These are phyloP conservation scores for Rotaria sp. DNA, from an alignment of 2,888 invertebrate genomes.

Conservation along the genomic window DNA sequence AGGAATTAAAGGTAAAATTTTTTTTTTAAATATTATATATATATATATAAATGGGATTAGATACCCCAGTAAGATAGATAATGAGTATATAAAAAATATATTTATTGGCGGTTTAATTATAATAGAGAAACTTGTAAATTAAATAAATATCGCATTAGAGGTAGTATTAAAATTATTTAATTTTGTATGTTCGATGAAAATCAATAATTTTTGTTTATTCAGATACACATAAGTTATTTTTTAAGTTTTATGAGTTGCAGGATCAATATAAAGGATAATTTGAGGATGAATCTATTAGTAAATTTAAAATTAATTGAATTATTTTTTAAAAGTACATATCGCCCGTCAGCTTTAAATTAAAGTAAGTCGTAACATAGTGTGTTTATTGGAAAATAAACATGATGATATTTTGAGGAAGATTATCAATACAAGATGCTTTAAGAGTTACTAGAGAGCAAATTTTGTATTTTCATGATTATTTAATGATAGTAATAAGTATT, in stretches of 20 bases:
- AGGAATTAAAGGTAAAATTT: background rate
- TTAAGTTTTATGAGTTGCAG: constrained; percentile 10
- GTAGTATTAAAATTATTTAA: background rate
- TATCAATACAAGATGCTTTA: constrained; percentile 46
- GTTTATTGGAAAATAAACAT: background rate
- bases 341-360: constrained; percentile 23
- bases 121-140: constrained; percentile 17
- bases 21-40: background rate
- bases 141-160: background rate
- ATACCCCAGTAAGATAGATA: background rate
- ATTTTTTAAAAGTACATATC: constrained; percentile 29
- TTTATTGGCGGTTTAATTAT: constrained; percentile 23
- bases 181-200: constrained; percentile 18
- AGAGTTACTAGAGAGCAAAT: constrained; percentile 47
- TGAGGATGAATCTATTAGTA: constrained; percentile 14
- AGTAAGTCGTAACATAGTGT: constrained; percentile 30
- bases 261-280: background rate
- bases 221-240: constrained; percentile 29
- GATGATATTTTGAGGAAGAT: constrained; percentile 45
- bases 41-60: background rate
- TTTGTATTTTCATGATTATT: constrained; percentile 48
- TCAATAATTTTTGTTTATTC: background rate
- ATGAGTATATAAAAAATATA: background rate
- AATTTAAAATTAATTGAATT: background rate
- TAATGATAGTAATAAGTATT: constrained; percentile 45